Base-by-base conservation (phyloP, 53 echinoderm and acorn worm genomes). In the Crossaster papposus region DNA sequence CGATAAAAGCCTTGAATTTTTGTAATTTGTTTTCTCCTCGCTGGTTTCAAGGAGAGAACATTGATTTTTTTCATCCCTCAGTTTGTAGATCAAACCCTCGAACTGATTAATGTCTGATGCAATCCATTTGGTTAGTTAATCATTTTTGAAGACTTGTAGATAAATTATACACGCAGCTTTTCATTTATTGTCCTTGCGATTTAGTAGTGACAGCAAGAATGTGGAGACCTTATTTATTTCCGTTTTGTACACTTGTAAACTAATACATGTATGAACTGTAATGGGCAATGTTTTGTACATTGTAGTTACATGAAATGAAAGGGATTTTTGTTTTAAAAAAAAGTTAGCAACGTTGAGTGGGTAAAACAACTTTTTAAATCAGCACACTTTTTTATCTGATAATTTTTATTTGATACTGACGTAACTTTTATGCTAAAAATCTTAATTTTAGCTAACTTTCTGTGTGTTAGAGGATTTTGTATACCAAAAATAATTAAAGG, bases 31-130 rank as follows among this genome's bases (percentile, higher is more conserved):
- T 78, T 28, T 18, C 32, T 84, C 84, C 84, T 84, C 51, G 84
- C 84, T 84, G 84, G 84, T 84, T 84, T 84, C 84, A 31, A 84
- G 84, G 84, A 84, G 52, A 52, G 24, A 68, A 64, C 3, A 64
- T 18, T 22, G 14, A 15, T 22, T 15, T 68, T 23, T 14, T 18
- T 68, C 24, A 68, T 44, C 44, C 44, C 44, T 44, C 44, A 44
- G 44, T 44, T 44, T 44, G 44, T 44, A 9, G 44, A 44, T 44
- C 44, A 58, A 17, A 18, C 22, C 22, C 15, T 58, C 17, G 58
- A 58, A 14, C 17, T 20, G 22, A 58, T 58, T 11, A 58, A 58
- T 15, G 12, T 58, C 22, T 58, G 58, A 58, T 58, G 58, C 15
- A 58, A n/a, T n/a, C n/a, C n/a, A n/a, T n/a, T n/a, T n/a, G n/a